Conservation (phyloP, 2,113 vertebrate species). For the Onychorhynchus coronatus region DNA sequence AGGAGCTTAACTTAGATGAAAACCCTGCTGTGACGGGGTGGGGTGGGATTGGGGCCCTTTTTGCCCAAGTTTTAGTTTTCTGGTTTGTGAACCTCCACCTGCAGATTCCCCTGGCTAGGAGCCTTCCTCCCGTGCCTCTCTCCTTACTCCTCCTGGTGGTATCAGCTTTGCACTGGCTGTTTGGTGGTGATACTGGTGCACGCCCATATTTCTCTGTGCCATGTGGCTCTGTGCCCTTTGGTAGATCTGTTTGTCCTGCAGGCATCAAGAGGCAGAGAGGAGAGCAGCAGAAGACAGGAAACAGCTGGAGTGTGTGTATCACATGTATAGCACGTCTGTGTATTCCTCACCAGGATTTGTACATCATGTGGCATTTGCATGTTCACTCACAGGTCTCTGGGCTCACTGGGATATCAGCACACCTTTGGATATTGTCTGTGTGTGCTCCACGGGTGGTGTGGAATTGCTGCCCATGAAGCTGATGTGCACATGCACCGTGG, state of each 20-base stretch:
- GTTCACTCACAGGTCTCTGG: not conserved
- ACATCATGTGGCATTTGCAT: not conserved
- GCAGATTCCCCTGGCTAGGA: not conserved
- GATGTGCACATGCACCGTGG: rapidly evolving
- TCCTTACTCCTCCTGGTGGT: not conserved
- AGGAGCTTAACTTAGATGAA: not conserved
- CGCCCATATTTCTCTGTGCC: not conserved
- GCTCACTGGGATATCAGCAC: not conserved
- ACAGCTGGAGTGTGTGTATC: not conserved
- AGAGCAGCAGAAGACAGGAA: not conserved
- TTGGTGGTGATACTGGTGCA: not conserved
- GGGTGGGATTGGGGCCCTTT: not conserved
- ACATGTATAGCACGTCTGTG: not conserved
- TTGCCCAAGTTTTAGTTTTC: not conserved
- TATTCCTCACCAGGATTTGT: not conserved
- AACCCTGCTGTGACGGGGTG: not conserved
- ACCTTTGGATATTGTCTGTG: not conserved
- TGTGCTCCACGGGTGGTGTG: not conserved
- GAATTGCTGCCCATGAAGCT: not conserved
- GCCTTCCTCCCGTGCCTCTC: not conserved
- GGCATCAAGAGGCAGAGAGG: not conserved
- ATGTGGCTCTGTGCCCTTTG: not conserved
- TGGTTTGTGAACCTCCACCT: not conserved
- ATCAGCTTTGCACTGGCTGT: not conserved
- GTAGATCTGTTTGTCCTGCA: not conserved